Evolutionary conservation across 1,140 invertebrate genomes (phyloP).

Genomic region (Camponotus vicinus): DNA sequence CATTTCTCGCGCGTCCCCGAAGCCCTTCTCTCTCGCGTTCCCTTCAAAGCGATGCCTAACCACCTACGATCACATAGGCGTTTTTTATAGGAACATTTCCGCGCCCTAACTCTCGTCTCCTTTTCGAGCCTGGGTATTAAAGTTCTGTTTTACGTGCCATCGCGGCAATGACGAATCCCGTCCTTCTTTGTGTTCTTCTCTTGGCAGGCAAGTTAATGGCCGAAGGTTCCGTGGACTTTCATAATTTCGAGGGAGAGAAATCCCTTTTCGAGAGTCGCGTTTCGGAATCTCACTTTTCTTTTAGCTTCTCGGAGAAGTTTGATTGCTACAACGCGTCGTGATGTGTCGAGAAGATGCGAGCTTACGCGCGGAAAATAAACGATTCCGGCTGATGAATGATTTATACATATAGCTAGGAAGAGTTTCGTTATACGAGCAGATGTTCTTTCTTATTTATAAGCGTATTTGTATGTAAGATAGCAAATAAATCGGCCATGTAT

Average conservation of each 20-base stretch:
- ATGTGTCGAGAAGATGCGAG: constrained; percentile 61
- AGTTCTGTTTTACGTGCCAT: constrained; percentile 73
- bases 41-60: constrained; percentile 51
- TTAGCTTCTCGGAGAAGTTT: constrained; percentile 65
- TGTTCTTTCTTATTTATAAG: constrained; percentile 6
- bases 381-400: constrained; percentile 52
- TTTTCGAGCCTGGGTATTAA: constrained; percentile 68
- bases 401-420: constrained; percentile 31
- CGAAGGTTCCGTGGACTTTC: constrained; percentile 65
- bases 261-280: constrained; percentile 5
- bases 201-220: constrained; percentile 65
- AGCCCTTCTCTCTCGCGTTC: constrained; percentile 8
- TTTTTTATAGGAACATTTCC: constrained; percentile 67
- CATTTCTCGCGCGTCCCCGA: constrained; percentile 14
- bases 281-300: constrained; percentile 28
- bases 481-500: background rate
- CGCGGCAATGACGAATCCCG: constrained; percentile 38
- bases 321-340: constrained; percentile 69
- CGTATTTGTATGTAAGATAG: background rate
- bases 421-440: constrained; percentile 20
- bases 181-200: constrained; percentile 14
- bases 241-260: constrained; percentile 70
- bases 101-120: constrained; percentile 38
- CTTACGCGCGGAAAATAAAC: constrained; percentile 54
- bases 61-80: constrained; percentile 71